Evolutionary conservation across 2,113 vertebrate species (phyloP).

Genomic region (Caranx melampygus): DNA sequence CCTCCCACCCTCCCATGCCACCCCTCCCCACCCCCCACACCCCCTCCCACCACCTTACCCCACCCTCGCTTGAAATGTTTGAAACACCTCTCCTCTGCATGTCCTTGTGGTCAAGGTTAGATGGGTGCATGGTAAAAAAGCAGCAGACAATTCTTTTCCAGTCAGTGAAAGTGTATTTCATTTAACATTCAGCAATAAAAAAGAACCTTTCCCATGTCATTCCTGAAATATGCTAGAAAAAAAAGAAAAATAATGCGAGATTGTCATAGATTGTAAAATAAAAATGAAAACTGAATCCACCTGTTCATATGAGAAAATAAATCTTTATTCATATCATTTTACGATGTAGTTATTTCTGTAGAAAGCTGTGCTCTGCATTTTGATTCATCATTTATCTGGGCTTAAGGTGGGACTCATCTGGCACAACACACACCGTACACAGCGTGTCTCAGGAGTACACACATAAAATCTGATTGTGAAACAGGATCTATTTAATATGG

Average conservation of each 20-base stretch:
- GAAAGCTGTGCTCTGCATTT: conserved; percentile 47
- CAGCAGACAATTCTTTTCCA: conserved; percentile 93
- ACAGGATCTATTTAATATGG: conserved; percentile 34
- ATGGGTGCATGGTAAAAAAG: conserved; percentile 96
- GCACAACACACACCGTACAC: conserved; percentile 6
- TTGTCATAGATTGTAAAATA: conserved; percentile 95
- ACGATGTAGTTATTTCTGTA: conserved; percentile 80
- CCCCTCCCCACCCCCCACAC: neutral
- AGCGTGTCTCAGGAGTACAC: conserved; percentile 9
- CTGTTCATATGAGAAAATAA: conserved; percentile 92
- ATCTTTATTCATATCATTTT: conserved; percentile 92
- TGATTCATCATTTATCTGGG: neutral
- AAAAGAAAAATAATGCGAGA: conserved; percentile 87
- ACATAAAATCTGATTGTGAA: conserved; percentile 29
- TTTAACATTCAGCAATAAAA: conserved; percentile 99
- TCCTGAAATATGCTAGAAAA: conserved; percentile 92
- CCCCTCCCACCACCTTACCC: conserved; percentile 36
- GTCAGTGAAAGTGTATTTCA: conserved; percentile 94
- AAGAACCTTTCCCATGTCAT: conserved; percentile 81
- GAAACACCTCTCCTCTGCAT: conserved; percentile 92
- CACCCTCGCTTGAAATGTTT: conserved; percentile 82
- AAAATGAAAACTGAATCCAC: conserved; percentile 83
- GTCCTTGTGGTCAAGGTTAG: conserved; percentile 98
- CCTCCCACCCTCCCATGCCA: neutral
- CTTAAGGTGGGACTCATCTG: conserved; percentile 24